phyloP scores from a whole-genome alignment of 2,113 vertebrate species.

The Atractosteus spatula region DNA sequence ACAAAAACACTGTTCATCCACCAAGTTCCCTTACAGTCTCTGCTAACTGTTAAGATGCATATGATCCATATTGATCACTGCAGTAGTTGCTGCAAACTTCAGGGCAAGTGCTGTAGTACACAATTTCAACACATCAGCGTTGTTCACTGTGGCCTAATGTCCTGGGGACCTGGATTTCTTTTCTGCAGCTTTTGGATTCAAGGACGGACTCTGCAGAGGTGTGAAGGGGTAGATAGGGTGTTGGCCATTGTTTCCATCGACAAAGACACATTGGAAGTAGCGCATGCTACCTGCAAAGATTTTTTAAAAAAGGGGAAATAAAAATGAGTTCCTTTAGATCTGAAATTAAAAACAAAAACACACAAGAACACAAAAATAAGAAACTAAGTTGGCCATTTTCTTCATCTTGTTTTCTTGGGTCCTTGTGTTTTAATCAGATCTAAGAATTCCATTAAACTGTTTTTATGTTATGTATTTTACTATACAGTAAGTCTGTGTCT shows the following conservation, averaged over 20 bases:
- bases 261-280: constrained; percentile 70
- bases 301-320: too few species aligned
- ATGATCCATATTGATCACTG: constrained; percentile 1
- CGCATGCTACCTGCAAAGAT: constrained; percentile 60
- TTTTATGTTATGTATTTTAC: too few species aligned
- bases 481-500: too few species aligned
- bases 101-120: constrained; percentile 15
- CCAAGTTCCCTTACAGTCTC: constrained; percentile 3
- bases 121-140: constrained; percentile 12
- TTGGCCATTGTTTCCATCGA: constrained; percentile 57
- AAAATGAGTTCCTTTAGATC: too few species aligned
- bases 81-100: constrained; percentile 21
- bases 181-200: constrained; percentile 51
- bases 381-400: too few species aligned
- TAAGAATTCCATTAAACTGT: too few species aligned
- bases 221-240: constrained; percentile 61
- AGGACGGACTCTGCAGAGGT: constrained; percentile 53
- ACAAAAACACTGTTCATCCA: constrained; percentile 30
- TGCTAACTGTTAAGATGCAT: constrained; percentile 1
- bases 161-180: constrained; percentile 47
- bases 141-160: constrained; percentile 36
- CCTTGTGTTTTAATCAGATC: too few species aligned
- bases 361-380: too few species aligned
- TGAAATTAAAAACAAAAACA: too few species aligned
- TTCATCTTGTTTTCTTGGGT: too few species aligned